These are phyloP conservation scores for Aratinga solstitialis DNA, from an alignment of 2,797 vertebrate species.

Conservation along the genomic window DNA sequence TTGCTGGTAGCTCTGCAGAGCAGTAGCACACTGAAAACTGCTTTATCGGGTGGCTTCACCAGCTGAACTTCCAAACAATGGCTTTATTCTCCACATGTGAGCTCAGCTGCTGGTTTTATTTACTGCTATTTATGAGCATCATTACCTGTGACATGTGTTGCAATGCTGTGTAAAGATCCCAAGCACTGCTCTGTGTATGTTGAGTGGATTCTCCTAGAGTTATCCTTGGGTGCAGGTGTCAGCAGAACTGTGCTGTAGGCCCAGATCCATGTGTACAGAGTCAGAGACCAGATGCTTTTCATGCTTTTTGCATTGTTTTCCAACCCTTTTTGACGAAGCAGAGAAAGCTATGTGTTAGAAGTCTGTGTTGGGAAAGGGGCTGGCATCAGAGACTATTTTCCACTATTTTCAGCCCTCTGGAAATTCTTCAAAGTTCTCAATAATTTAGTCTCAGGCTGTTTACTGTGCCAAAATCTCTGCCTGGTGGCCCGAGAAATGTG, in stretches of 20 bases:
- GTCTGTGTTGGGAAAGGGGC: not conserved
- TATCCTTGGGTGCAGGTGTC: fast-evolving
- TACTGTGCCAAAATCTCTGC: not conserved
- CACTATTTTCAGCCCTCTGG: not conserved
- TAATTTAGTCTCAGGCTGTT: not conserved
- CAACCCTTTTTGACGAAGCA: not conserved
- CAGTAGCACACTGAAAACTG: not conserved
- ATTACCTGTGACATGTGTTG: not conserved
- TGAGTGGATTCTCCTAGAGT: not conserved
- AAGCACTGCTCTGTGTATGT: not conserved
- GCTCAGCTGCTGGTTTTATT: not conserved
- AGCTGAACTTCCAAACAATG: not conserved
- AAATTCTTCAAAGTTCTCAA: not conserved
- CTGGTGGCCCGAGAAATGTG: not conserved
- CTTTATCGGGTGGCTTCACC: not conserved
- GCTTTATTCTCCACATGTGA: not conserved
- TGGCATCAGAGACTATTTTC: not conserved
- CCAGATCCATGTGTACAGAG: not conserved
- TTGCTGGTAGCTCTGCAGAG: not conserved
- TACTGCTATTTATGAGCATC: not conserved
- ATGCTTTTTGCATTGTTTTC: not conserved
- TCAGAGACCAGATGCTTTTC: not conserved
- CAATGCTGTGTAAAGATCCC: not conserved
- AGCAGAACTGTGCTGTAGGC: not conserved
- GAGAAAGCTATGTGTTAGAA: not conserved